Conservation (phyloP, 2,888 invertebrate species). For the Lymantria dispar region DNA sequence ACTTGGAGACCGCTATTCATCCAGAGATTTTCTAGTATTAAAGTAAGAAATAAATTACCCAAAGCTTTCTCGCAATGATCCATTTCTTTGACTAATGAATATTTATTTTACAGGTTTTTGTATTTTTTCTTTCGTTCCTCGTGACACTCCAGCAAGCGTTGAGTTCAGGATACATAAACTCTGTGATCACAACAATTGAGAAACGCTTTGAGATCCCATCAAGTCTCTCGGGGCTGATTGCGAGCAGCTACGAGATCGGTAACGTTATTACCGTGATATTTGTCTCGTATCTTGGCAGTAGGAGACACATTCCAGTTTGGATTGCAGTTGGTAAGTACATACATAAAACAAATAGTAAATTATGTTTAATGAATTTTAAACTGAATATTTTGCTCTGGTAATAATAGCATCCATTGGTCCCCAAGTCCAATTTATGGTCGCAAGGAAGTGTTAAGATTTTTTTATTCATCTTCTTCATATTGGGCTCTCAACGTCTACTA, state of each 20-base stretch:
- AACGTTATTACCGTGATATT: conserved; percentile 97
- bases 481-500: no score
- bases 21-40: conserved; percentile 94
- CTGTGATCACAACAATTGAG: conserved; percentile 98
- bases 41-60: conserved; percentile 75
- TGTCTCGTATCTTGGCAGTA: conserved; percentile 96
- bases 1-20: conserved; percentile 92
- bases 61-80: background rate
- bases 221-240: conserved; percentile 95
- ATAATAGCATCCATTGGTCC: no score
- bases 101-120: conserved; percentile 87
- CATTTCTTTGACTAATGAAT: conserved; percentile 4
- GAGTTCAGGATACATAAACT: conserved; percentile 95
- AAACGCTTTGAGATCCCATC: conserved; percentile 97
- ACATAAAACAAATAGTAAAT: background rate
- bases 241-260: conserved; percentile 97
- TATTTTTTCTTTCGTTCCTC: conserved; percentile 93
- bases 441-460: no score
- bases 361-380: background rate
- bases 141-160: conserved; percentile 95
- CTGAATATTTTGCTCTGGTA: background rate
- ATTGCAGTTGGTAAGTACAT: conserved; percentile 90
- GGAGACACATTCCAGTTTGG: conserved; percentile 96
- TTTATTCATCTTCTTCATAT: no score
- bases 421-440: no score